These are phyloP conservation scores for Drosophila niveifrons DNA, from an alignment of 2,888 invertebrate species.

Conservation along the genomic window DNA sequence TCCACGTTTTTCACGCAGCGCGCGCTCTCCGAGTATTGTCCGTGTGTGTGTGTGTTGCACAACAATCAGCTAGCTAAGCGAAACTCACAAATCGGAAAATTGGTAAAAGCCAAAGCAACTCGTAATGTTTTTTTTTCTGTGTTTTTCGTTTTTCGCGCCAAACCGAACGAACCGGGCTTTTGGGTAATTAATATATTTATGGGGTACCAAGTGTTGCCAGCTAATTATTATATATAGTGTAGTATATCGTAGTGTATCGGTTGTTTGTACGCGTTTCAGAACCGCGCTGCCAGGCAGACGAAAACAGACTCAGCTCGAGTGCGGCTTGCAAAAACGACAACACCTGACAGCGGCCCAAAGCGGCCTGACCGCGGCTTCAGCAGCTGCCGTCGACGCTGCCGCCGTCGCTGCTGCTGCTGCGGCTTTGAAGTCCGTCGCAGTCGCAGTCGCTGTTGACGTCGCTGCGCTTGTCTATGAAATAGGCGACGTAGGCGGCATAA, in stretches of 20 bases:
- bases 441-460: background rate
- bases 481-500: conserved; percentile 16
- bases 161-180: conserved; percentile 16
- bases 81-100: conserved; percentile 15
- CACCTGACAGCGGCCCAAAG: conserved; percentile 68
- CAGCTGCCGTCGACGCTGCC: background rate
- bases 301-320: conserved; percentile 81
- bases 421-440: conserved; percentile 11
- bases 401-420: background rate
- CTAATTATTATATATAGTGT: background rate
- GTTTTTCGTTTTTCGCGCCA: conserved; percentile 37
- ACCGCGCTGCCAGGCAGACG: conserved; percentile 83
- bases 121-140: background rate
- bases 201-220: conserved; percentile 1
- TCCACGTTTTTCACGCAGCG: conserved; percentile 44
- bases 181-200: conserved; percentile 3
- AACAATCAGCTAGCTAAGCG: conserved; percentile 53
- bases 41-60: conserved; percentile 38
- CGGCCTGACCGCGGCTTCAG: conserved; percentile 42
- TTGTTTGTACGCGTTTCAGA: conserved; percentile 74
- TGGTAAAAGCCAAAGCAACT: conserved; percentile 13
- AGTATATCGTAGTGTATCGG: no score
- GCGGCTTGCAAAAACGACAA: conserved; percentile 82
- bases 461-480: conserved; percentile 38
- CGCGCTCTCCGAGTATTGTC: conserved; percentile 8